A percentile compares a stretch with the other conserved stretches of the same genome.
These are phyloP conservation scores for Mus spicilegus DNA, from an alignment of 2,113 vertebrate species.

Conservation along the genomic window DNA sequence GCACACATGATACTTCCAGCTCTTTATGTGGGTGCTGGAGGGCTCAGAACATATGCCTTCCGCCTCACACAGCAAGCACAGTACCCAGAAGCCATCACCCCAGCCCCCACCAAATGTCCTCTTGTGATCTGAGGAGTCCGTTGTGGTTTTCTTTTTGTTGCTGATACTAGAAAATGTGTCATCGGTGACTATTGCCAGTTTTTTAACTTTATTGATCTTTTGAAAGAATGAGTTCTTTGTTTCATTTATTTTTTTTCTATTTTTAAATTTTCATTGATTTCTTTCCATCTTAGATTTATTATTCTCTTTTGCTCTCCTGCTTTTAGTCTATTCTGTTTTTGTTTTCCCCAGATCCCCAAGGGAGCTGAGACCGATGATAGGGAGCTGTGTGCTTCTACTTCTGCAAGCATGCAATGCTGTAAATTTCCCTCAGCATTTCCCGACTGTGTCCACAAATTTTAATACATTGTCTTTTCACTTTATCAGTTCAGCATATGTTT, in stretches of 20 bases:
- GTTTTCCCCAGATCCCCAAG: not conserved
- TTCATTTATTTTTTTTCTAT: not conserved
- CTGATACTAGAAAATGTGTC: not conserved
- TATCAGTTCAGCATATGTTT: not conserved
- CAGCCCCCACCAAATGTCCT: not conserved
- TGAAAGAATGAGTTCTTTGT: not conserved
- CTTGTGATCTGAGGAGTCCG: not conserved
- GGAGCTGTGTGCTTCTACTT: not conserved
- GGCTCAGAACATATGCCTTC: not conserved
- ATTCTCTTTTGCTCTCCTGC: not conserved
- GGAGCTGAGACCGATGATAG: not conserved
- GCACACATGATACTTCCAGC: too few relatives aligned
- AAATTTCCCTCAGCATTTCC: not conserved
- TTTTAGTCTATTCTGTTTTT: not conserved
- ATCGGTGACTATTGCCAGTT: not conserved
- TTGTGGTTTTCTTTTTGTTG: not conserved
- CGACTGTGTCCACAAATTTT: not conserved
- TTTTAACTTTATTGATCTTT: slow-evolving; percentile 23
- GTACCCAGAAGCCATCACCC: not conserved
- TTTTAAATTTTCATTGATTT: slow-evolving; percentile 39
- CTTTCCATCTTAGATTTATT: not conserved
- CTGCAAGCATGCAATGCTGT: not conserved
- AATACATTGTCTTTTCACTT: not conserved
- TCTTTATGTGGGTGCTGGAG: not conserved
- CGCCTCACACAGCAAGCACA: not conserved